These are phyloP conservation scores for Cossypha caffra DNA, from an alignment of 2,797 vertebrate genomes.

Conservation along the genomic window DNA sequence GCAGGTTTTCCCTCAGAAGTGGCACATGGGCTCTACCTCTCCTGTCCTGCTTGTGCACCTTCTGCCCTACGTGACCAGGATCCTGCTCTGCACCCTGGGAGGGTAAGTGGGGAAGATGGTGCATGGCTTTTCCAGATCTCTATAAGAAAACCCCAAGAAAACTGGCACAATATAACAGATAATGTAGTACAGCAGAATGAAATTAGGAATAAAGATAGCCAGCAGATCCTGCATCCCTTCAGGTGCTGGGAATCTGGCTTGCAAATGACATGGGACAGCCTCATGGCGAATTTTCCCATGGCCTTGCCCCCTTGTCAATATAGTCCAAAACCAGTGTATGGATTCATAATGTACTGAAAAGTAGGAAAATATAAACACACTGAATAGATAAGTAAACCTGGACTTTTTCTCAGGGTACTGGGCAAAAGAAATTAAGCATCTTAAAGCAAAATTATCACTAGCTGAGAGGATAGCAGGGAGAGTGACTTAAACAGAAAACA, in stretches of 20 bases:
- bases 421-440: not conserved
- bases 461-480: not conserved
- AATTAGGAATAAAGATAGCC: not conserved
- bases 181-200: not conserved
- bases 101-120: not conserved
- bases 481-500: not conserved
- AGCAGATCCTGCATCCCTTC: not conserved
- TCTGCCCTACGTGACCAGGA: not conserved
- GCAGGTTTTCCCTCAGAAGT: not conserved
- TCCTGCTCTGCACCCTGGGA: not conserved
- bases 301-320: not conserved
- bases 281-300: not conserved
- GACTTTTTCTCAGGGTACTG: not conserved
- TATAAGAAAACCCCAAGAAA: not conserved
- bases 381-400: not conserved
- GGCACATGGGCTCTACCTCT: not conserved
- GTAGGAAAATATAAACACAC: not conserved
- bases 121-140: not conserved
- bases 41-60: not conserved
- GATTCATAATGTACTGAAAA: not conserved
- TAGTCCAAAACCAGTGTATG: not conserved
- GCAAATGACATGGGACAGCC: not conserved
- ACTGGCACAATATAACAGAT: not conserved
- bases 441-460: not conserved
- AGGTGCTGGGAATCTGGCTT: not conserved